Conservation (phyloP, 2,888 invertebrate genomes). For the Drosophila kambysellisi region DNA sequence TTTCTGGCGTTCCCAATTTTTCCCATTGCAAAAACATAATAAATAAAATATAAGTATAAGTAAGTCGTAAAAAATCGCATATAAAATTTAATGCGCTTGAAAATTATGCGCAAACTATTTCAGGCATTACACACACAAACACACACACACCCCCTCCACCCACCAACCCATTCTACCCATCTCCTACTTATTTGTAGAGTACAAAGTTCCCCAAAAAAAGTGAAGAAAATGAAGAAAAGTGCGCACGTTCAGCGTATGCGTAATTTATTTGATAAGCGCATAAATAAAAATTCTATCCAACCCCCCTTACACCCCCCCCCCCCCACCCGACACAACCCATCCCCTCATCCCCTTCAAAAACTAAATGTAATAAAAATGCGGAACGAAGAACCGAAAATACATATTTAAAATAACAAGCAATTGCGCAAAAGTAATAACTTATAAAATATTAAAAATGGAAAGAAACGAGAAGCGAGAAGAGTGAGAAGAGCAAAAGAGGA, state of each 20-base stretch:
- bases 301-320: background rate
- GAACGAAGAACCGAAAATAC: conserved; percentile 49
- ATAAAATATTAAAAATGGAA: conserved; percentile 67
- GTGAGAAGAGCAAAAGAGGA: conserved; percentile 7
- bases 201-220: conserved; percentile 25
- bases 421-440: conserved; percentile 78
- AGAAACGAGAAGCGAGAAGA: conserved; percentile 6
- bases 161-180: background rate
- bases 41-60: conserved; percentile 76
- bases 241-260: conserved; percentile 65
- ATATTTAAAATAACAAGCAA: conserved; percentile 76
- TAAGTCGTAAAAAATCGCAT: conserved; percentile 73
- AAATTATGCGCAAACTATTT: conserved; percentile 79
- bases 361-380: conserved; percentile 74
- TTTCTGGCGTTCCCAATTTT: conserved; percentile 43
- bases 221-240: conserved; percentile 21
- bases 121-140: conserved; percentile 41
- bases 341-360: conserved; percentile 27
- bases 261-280: conserved; percentile 78
- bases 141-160: background rate
- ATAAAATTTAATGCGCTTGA: conserved; percentile 78
- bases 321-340: background rate
- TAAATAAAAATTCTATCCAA: conserved; percentile 69
- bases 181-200: conserved; percentile 13
- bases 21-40: conserved; percentile 66